Evolutionary conservation across 1,140 invertebrate species (phyloP).

Genomic region (Sogatella furcifera): DNA sequence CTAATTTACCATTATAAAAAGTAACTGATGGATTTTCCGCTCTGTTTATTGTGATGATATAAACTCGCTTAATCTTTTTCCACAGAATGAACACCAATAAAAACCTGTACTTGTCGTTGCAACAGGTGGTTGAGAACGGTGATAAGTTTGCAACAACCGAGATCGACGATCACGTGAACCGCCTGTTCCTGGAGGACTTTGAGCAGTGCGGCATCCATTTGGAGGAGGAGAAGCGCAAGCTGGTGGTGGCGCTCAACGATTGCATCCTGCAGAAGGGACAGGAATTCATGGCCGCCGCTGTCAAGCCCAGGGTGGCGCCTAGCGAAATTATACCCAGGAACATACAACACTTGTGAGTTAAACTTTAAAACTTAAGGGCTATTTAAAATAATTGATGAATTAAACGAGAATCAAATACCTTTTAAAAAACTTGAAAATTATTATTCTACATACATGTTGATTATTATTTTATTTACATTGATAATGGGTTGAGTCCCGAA

Average conservation of each 20-base stretch:
- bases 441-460: too few relatives aligned
- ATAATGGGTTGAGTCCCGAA: too few relatives aligned
- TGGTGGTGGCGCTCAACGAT: constrained; percentile 79
- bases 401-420: too few relatives aligned
- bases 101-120: constrained; percentile 65
- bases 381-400: too few relatives aligned
- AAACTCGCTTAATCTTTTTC: constrained; percentile 4
- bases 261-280: constrained; percentile 69
- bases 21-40: too few relatives aligned
- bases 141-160: constrained; percentile 55
- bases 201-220: constrained; percentile 94
- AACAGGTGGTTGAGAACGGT: constrained; percentile 52
- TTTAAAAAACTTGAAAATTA: too few relatives aligned
- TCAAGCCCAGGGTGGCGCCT: constrained; percentile 50
- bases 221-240: constrained; percentile 55
- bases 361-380: too few relatives aligned
- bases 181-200: constrained; percentile 91
- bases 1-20: too few relatives aligned
- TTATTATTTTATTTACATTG: too few relatives aligned
- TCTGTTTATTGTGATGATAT: too few relatives aligned
- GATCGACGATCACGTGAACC: constrained; percentile 74
- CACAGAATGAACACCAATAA: constrained; percentile 80
- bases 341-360: constrained; percentile 65
- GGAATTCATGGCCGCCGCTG: constrained; percentile 68
- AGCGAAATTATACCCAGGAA: constrained; percentile 54